Percentiles rank a stretch among this genome's conserved stretches.
These are phyloP conservation scores for Nesometra sesokonis DNA, from an alignment of 35 echinoderm and acorn worm genomes.

Conservation along the genomic window DNA sequence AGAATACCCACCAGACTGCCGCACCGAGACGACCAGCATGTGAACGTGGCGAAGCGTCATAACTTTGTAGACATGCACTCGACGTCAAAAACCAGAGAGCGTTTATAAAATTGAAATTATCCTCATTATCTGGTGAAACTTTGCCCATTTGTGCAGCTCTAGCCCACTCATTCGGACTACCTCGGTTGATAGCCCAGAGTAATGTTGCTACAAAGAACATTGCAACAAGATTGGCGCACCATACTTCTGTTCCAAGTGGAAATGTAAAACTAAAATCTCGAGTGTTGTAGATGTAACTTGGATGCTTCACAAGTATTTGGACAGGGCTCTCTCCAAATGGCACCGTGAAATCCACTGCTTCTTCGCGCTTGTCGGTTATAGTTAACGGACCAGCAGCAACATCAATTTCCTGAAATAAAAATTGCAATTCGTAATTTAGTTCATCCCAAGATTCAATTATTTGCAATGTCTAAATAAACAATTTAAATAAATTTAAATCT, in stretches of 20 bases:
- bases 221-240: constrained; percentile 52
- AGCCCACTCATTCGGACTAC: constrained; percentile 62
- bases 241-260: constrained; percentile 48
- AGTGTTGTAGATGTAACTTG: constrained; percentile 41
- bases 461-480: too few species aligned
- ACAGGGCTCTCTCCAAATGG: constrained; percentile 28
- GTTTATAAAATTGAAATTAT: constrained; percentile 51
- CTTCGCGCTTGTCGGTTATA: constrained; percentile 34
- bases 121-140: constrained; percentile 37
- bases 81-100: constrained; percentile 31
- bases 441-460: too few species aligned
- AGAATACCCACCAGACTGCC: constrained; percentile 69
- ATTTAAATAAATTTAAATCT: too few species aligned
- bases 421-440: not conserved
- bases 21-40: constrained; percentile 34
- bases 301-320: constrained; percentile 47
- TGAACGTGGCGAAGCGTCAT: constrained; percentile 38
- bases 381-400: constrained; percentile 64
- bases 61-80: constrained; percentile 41
- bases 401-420: constrained; percentile 69
- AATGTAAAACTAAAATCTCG: constrained; percentile 54
- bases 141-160: constrained; percentile 16
- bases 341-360: constrained; percentile 56
- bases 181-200: constrained; percentile 31
- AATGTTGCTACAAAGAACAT: constrained; percentile 39